phyloP scores from a whole-genome alignment of 2,113 vertebrate genomes.

The Thamnaconus septentrionalis region DNA sequence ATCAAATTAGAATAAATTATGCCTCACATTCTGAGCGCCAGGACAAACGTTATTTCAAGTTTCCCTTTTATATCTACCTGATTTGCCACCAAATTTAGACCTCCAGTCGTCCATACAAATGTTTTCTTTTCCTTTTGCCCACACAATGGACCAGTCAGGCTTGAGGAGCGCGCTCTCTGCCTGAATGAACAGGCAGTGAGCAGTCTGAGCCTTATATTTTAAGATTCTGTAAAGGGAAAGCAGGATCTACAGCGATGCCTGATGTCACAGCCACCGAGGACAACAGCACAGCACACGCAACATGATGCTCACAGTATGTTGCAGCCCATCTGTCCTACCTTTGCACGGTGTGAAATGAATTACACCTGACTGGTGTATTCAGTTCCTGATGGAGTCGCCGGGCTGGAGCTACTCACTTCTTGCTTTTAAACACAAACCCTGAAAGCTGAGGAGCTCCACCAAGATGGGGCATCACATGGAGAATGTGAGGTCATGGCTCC shows the following conservation, averaged over 20 bases:
- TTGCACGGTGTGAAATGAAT: slow-evolving; percentile 16
- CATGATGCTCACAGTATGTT: slow-evolving; percentile 39
- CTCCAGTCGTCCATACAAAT: too few species aligned
- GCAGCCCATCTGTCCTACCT: slow-evolving; percentile 27
- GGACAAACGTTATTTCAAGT: too few species aligned
- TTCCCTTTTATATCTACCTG: too few species aligned
- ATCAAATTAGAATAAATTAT: too few species aligned
- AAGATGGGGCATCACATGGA: not conserved
- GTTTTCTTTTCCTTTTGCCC: too few species aligned
- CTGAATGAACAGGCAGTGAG: too few species aligned
- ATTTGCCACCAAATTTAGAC: too few species aligned
- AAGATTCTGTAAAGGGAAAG: slow-evolving; percentile 22
- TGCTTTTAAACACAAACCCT: slow-evolving; percentile 25
- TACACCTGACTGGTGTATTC: slow-evolving; percentile 35
- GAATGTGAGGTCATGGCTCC: slow-evolving; percentile 76
- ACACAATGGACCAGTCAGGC: too few species aligned
- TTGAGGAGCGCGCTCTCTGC: too few species aligned
- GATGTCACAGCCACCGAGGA: slow-evolving; percentile 43
- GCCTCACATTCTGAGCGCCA: too few species aligned
- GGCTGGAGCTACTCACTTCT: slow-evolving; percentile 17
- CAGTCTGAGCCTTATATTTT: slow-evolving; percentile 11
- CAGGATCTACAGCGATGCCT: slow-evolving; percentile 21
- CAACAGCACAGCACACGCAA: slow-evolving; percentile 41
- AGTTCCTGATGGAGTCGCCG: slow-evolving; percentile 1
- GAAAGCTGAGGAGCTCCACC: slow-evolving; percentile 19